Base-by-base conservation (phyloP, 2,113 vertebrate species). In the Megalops atlanticus region DNA sequence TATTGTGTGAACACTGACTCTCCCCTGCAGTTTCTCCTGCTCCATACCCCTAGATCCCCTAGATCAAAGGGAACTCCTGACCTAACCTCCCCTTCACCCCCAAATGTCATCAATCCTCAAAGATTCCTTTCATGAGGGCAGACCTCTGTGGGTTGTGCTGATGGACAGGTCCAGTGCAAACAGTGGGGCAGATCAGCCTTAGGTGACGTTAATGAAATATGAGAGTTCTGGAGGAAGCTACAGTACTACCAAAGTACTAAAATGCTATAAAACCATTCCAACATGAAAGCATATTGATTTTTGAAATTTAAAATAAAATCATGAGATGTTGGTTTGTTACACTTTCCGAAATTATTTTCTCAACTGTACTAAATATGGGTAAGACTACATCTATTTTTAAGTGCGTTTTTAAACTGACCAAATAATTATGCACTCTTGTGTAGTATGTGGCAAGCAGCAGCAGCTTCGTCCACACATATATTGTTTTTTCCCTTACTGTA, bases 61-160 rank as follows among this genome's bases (percentile, higher is more conserved):
- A 64, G 58, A 64, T 31, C 58, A 64, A 64, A 64, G 58, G 24
- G 24, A 64, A 10, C n/a, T 64, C 31, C 58, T 64, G n/a, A 8
- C 58, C 58, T 64, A n/a, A 64, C n/a, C 58, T 64, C n/a, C 27
- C 58, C 49, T 58, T 24, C 58, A 64, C 58, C 58, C 58, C 5
- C n/a, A 64, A 64, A 64, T 27, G 58, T 64, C n/a, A 64, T 64
- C 58, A n/a, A 10, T 64, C 58, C 58, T 64, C 58, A 64, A 64
- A 64, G 58, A 10, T 27, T n/a, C 21, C 58, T 64, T 64, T 64
- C 24, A 24, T 27, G 58, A 64, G 24, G 58, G 24, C 58, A 11
- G 24, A 10, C 58, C n/a, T n/a, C n/a, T 64, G 21, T 5, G 12
- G 2, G 11, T 10, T 64, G 58, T 27, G 58, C 58, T 64, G 58